phyloP scores from a whole-genome alignment of 2,113 vertebrate species.

The Tragulus kanchil region DNA sequence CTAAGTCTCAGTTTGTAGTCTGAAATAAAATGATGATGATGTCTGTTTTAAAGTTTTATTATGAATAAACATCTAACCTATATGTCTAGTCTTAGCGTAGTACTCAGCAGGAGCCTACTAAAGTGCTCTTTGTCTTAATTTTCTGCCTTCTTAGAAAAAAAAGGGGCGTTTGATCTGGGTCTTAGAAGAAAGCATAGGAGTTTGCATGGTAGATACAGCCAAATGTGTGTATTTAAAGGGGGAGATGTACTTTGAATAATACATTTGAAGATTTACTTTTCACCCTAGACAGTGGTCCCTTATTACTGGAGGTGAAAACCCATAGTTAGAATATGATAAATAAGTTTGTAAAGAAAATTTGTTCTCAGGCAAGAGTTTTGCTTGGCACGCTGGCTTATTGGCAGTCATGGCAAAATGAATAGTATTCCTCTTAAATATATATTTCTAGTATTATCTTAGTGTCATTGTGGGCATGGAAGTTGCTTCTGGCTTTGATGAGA shows the following conservation, averaged over 20 bases:
- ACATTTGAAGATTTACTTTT: not conserved
- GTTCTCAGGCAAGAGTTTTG: not conserved
- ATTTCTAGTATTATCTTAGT: not conserved
- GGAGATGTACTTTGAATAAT: not conserved
- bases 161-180: not conserved
- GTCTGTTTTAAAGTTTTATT: not conserved
- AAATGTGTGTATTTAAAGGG: not conserved
- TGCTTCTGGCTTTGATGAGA: not conserved
- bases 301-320: not conserved
- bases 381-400: accelerated
- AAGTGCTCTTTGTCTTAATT: not conserved
- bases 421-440: not conserved
- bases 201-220: not conserved
- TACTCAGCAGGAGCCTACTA: not conserved
- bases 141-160: not conserved
- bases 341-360: not conserved
- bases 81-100: not conserved
- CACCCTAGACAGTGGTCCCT: no score
- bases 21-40: not conserved
- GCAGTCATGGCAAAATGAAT: not conserved
- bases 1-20: not conserved
- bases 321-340: not conserved
- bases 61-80: not conserved
- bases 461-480: not conserved
- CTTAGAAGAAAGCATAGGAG: not conserved